These are phyloP conservation scores for Leptopilina myrica DNA, from an alignment of 2,888 invertebrate genomes.

Conservation along the genomic window DNA sequence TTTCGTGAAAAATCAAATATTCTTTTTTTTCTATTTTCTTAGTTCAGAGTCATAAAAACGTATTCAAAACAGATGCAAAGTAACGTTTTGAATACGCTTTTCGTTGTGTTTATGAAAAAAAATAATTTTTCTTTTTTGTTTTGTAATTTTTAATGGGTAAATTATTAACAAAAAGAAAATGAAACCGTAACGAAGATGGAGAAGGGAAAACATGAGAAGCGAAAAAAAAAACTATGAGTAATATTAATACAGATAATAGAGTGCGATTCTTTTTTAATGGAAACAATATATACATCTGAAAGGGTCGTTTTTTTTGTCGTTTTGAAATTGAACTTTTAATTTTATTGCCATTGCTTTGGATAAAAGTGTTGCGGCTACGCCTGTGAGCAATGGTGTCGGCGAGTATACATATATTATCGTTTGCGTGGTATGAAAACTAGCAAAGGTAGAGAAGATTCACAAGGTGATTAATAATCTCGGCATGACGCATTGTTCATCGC, in stretches of 20 bases:
- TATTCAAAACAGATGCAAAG: too few species aligned
- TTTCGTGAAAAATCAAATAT: too few species aligned
- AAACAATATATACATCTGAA: conserved; percentile 8
- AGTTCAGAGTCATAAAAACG: too few species aligned
- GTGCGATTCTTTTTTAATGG: conserved; percentile 13
- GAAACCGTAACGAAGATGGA: too few species aligned
- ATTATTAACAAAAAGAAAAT: too few species aligned
- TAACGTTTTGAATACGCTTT: too few species aligned
- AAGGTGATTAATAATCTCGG: conserved; percentile 35
- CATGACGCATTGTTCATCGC: conserved; percentile 36
- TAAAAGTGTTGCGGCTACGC: conserved; percentile 5
- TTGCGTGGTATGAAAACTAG: conserved; percentile 17
- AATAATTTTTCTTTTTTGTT: too few species aligned
- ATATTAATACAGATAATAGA: conserved; percentile 15
- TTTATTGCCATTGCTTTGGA: background rate
- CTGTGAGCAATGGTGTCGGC: conserved; percentile 1
- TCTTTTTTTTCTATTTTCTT: too few species aligned
- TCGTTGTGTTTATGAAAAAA: too few species aligned
- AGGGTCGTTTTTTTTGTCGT: background rate
- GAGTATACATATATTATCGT: conserved; percentile 21
- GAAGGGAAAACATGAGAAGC: background rate
- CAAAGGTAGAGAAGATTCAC: conserved; percentile 26
- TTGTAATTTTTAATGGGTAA: too few species aligned
- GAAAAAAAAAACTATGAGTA: background rate
- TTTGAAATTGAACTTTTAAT: conserved; percentile 18